Evolutionary conservation across 1,140 invertebrate genomes (phyloP).

Genomic region (Oryctes rhinoceros): DNA sequence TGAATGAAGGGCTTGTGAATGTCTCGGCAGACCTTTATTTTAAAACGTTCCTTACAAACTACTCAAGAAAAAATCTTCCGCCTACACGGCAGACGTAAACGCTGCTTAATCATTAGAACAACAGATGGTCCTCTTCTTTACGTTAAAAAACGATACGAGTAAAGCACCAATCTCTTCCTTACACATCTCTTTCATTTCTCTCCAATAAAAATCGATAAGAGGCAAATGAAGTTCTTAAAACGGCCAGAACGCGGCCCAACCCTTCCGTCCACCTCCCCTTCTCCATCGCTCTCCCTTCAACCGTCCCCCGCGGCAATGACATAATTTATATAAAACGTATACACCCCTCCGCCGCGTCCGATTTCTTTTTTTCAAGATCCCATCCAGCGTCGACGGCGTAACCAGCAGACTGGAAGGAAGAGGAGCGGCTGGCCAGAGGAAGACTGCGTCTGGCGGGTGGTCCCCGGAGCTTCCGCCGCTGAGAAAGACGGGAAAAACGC

Average conservation of each 20-base stretch:
- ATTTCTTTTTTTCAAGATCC: too few relatives aligned
- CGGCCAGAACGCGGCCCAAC: slow-evolving; percentile 33
- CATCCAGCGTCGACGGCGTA: not conserved
- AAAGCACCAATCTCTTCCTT: too few relatives aligned
- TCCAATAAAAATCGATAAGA: slow-evolving; percentile 56
- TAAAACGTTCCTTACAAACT: too few relatives aligned
- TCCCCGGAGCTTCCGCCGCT: not conserved
- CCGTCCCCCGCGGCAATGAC: not conserved
- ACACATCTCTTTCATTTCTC: too few relatives aligned
- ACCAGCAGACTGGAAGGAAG: not conserved
- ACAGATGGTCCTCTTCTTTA: too few relatives aligned
- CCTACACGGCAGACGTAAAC: too few relatives aligned
- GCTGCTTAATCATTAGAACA: too few relatives aligned
- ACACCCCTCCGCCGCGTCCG: not conserved
- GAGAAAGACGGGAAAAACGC: not conserved
- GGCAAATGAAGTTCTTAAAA: slow-evolving; percentile 56
- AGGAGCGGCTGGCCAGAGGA: not conserved
- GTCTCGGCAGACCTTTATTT: too few relatives aligned
- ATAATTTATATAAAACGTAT: slow-evolving; percentile 42
- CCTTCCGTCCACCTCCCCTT: not conserved
- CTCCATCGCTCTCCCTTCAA: not conserved
- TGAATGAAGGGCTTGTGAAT: too few relatives aligned
- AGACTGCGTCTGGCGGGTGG: not conserved
- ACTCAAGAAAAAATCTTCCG: too few relatives aligned
- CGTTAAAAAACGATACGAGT: too few relatives aligned